These are phyloP conservation scores for Mesorhabditis spiculigera DNA, from an alignment of 2,888 invertebrate species.

Conservation along the genomic window DNA sequence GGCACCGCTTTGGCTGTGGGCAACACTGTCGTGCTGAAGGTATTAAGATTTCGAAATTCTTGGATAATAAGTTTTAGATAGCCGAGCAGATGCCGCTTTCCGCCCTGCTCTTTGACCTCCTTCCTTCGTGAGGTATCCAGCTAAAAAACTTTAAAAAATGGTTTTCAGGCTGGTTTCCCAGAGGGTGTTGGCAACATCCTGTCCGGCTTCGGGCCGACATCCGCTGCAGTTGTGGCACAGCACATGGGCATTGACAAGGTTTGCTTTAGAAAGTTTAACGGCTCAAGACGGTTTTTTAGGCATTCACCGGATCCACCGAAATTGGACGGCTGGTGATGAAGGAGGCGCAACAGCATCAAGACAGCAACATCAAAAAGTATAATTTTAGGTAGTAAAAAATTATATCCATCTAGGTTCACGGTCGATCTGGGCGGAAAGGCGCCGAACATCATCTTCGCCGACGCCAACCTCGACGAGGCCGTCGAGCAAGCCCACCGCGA, in stretches of 20 bases:
- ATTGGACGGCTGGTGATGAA: conserved; percentile 67
- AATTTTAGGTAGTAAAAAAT: conserved; percentile 5
- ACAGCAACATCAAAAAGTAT: conserved; percentile 73
- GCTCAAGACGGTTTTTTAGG: conserved; percentile 56
- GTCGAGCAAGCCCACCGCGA: conserved; percentile 59
- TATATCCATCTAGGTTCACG: conserved; percentile 65
- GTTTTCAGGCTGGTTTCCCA: conserved; percentile 71
- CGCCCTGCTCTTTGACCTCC: conserved; percentile 76
- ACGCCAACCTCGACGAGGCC: conserved; percentile 59
- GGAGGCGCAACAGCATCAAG: too few relatives aligned
- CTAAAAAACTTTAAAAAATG: not conserved
- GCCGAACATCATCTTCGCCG: conserved; percentile 75
- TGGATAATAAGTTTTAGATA: conserved; percentile 66
- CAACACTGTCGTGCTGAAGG: conserved; percentile 82
- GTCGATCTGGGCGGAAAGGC: conserved; percentile 86
- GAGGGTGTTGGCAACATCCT: conserved; percentile 76
- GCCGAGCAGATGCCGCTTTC: conserved; percentile 48
- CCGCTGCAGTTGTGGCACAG: conserved; percentile 70
- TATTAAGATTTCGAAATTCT: conserved; percentile 58
- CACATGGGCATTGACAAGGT: conserved; percentile 74
- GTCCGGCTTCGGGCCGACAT: conserved; percentile 74
- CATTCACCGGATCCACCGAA: conserved; percentile 59
- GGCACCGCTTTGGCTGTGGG: conserved; percentile 69
- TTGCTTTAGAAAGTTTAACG: conserved; percentile 64
- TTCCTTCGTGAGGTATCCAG: conserved; percentile 70